phyloP scores from a whole-genome alignment of 2,113 vertebrate genomes.

The Zootoca vivipara region DNA sequence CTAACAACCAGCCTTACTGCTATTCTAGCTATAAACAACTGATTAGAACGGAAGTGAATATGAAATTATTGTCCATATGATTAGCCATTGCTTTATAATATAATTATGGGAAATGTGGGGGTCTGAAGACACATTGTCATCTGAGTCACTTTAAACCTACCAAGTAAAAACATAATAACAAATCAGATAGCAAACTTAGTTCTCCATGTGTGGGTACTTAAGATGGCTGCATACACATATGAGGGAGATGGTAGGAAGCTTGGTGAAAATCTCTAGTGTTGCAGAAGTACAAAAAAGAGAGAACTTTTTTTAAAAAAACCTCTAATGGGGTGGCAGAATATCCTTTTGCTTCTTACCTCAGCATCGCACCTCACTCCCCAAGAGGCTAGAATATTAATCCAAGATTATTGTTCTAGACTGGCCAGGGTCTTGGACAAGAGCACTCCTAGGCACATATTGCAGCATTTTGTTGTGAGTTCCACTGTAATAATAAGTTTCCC shows the following conservation, averaged over 20 bases:
- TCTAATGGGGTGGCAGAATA: background rate
- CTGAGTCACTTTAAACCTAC: background rate
- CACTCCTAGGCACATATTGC: background rate
- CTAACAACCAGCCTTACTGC: background rate
- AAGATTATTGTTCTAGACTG: background rate
- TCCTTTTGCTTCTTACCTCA: background rate
- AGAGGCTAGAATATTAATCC: background rate
- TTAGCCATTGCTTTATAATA: background rate
- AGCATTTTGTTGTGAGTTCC: background rate
- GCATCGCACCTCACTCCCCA: no score
- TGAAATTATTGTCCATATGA: background rate
- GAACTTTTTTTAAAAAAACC: background rate
- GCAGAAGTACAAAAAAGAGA: background rate
- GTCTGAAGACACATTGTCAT: background rate
- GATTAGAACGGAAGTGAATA: background rate
- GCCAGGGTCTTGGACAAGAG: background rate
- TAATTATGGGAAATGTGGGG: background rate
- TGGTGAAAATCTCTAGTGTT: background rate
- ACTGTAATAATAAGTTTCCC: background rate
- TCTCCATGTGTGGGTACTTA: background rate
- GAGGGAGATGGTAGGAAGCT: background rate
- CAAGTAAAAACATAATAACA: background rate
- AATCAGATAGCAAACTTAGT: background rate
- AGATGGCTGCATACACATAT: background rate
- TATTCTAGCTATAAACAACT: background rate